A percentile compares a stretch with the other conserved stretches of the same genome.
phyloP scores from a whole-genome alignment of 2,113 vertebrate genomes.

The Ciconia maguari region DNA sequence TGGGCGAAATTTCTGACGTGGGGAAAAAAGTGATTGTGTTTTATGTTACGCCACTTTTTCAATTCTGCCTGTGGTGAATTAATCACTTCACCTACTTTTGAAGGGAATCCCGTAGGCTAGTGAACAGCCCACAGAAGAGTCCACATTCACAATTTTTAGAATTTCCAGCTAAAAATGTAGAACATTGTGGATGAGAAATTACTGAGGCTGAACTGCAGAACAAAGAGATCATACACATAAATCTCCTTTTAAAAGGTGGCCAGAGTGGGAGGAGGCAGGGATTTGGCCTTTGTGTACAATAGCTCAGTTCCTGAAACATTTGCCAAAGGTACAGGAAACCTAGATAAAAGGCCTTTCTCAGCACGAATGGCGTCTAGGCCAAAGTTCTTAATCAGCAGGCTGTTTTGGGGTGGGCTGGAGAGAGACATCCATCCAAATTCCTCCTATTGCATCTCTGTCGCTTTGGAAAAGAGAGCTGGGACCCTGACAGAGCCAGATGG shows the following conservation, averaged over 20 bases:
- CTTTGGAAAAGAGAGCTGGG: background rate
- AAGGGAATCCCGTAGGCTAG: background rate
- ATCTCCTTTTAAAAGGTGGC: background rate
- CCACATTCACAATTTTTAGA: background rate
- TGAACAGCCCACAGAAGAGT: background rate
- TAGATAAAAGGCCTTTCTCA: background rate
- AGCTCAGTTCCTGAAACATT: conserved; percentile 8
- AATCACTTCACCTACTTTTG: background rate
- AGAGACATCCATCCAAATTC: background rate
- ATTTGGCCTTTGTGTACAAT: background rate
- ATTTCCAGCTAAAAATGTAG: background rate
- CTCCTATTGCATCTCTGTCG: background rate
- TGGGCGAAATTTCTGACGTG: background rate
- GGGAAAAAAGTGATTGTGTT: background rate
- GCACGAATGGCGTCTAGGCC: background rate
- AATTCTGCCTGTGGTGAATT: background rate
- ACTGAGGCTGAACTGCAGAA: background rate
- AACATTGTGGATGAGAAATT: background rate
- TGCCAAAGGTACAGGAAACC: background rate
- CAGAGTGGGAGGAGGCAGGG: background rate
- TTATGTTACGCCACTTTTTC: background rate
- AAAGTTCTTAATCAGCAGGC: conserved; percentile 10
- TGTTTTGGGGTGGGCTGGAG: background rate
- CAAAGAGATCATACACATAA: fast-evolving
- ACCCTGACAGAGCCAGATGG: background rate